A percentile compares a stretch with the other conserved stretches of the same genome.
These are phyloP conservation scores for Alces alces DNA, from an alignment of 2,113 vertebrate species.

Conservation along the genomic window DNA sequence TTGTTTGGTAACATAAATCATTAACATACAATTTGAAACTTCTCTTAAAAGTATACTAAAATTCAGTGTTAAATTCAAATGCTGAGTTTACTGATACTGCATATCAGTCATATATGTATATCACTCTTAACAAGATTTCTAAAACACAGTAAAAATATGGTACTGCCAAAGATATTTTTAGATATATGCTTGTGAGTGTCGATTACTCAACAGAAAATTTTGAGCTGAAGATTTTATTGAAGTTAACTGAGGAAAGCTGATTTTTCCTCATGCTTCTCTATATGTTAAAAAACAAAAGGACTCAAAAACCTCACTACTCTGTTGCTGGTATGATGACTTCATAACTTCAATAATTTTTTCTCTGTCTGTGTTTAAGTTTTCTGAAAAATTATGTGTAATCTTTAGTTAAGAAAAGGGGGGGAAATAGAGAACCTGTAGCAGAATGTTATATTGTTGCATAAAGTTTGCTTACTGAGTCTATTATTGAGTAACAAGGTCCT, in stretches of 20 bases:
- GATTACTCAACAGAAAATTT: not conserved
- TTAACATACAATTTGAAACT: not conserved
- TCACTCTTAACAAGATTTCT: not conserved
- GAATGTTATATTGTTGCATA: not conserved
- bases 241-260: not conserved
- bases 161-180: not conserved
- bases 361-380: not conserved
- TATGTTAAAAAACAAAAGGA: not conserved
- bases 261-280: not conserved
- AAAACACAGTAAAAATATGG: not conserved
- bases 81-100: not conserved
- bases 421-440: not conserved
- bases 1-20: not conserved
- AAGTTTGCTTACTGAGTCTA: not conserved
- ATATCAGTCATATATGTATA: not conserved
- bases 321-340: not conserved
- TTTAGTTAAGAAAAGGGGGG: not conserved
- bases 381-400: not conserved
- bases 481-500: not conserved
- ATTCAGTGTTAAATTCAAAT: not conserved
- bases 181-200: not conserved
- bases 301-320: not conserved
- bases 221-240: not conserved
- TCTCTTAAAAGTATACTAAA: not conserved
- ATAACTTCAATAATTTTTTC: not conserved